These are phyloP conservation scores for Drosophila oshimai DNA, from an alignment of 1,140 invertebrate genomes.

Conservation along the genomic window DNA sequence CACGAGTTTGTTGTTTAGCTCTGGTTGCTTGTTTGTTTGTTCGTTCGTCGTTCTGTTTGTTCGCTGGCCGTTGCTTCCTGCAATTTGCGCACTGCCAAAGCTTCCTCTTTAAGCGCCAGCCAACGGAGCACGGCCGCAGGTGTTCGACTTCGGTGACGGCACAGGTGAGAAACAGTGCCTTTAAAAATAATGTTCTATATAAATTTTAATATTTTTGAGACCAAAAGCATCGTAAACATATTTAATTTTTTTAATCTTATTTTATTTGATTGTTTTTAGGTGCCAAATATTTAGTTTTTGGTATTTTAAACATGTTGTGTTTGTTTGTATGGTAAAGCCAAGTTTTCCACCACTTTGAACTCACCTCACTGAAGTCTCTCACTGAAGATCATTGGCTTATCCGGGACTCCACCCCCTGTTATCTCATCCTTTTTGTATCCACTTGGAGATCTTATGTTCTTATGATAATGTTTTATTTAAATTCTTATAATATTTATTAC, in stretches of 20 bases:
- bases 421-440: neutral
- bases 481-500: too few relatives aligned
- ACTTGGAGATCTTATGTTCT: too few relatives aligned
- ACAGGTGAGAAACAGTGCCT: slow-evolving; percentile 2
- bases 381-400: neutral
- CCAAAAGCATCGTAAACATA: too few relatives aligned
- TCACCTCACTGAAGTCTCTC: neutral
- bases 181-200: neutral
- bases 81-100: slow-evolving; percentile 65
- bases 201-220: neutral
- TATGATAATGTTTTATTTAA: too few relatives aligned
- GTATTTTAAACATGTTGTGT: too few relatives aligned
- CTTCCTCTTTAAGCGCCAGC: slow-evolving; percentile 42
- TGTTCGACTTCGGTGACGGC: slow-evolving; percentile 1
- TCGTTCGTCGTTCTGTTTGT: slow-evolving; percentile 27
- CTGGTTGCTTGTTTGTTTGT: slow-evolving; percentile 53
- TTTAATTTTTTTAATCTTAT: too few relatives aligned
- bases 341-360: neutral
- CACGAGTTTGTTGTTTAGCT: slow-evolving; percentile 67
- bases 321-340: too few relatives aligned
- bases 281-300: too few relatives aligned
- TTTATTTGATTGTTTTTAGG: too few relatives aligned
- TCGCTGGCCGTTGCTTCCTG: slow-evolving; percentile 59
- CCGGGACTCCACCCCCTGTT: neutral
- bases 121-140: slow-evolving; percentile 26